Conservation (phyloP, 2,113 vertebrate species). For the Microtus richardsoni region DNA sequence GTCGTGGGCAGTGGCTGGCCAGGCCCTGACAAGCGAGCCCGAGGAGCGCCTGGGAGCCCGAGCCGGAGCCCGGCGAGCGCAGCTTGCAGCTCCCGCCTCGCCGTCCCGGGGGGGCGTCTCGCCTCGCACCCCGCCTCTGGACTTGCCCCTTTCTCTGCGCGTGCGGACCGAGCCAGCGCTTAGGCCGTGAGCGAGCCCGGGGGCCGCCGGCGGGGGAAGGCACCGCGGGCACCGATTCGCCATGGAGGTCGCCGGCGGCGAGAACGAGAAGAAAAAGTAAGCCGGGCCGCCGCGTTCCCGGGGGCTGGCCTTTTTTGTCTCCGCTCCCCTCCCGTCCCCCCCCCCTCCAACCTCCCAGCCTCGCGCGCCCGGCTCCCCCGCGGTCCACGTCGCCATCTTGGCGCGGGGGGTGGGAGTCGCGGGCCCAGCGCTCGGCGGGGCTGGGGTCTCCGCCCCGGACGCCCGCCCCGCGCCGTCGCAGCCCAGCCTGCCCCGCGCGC, state of each 20-base stretch:
- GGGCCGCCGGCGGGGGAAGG: constrained; percentile 56
- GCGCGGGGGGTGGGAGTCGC: constrained; percentile 79
- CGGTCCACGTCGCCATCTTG: constrained; percentile 88
- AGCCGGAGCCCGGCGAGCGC: not conserved
- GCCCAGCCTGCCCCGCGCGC: not conserved
- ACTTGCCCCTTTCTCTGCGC: constrained; percentile 57
- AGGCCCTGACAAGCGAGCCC: constrained; percentile 56
- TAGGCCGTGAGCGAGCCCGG: constrained; percentile 76
- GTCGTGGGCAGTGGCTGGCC: not conserved
- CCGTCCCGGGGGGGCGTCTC: constrained; percentile 37
- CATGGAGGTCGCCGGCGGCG: constrained; percentile 83
- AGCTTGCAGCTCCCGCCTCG: not conserved
- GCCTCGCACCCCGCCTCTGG: constrained; percentile 66
- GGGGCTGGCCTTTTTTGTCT: constrained; percentile 48
- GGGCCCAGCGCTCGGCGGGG: constrained; percentile 62
- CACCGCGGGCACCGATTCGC: constrained; percentile 64
- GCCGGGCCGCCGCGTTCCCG: constrained; percentile 6
- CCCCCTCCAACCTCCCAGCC: not conserved
- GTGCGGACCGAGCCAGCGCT: constrained; percentile 69
- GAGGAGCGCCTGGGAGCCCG: not conserved
- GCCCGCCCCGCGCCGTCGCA: not conserved
- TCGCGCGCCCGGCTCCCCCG: constrained; percentile 60
- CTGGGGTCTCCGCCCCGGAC: constrained; percentile 1
- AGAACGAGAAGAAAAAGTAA: constrained; percentile 87
- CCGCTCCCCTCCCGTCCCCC: not conserved